phyloP scores from a whole-genome alignment of 2,113 vertebrate species.

The Spheniscus mendiculus region DNA sequence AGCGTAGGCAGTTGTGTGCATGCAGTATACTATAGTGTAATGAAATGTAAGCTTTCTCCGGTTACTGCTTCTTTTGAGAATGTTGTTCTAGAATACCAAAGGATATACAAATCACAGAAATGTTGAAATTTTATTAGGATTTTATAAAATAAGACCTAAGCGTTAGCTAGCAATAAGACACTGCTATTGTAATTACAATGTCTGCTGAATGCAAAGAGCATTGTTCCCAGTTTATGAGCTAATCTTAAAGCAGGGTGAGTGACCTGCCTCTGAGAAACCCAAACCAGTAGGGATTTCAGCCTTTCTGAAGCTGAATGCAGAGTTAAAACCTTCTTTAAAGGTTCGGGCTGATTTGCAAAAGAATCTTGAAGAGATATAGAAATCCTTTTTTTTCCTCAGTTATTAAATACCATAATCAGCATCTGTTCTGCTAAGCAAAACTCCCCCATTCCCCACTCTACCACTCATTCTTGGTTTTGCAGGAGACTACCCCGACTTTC shows the following conservation, averaged over 20 bases:
- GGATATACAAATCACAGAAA: neutral
- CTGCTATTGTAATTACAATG: neutral
- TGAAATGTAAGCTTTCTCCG: neutral
- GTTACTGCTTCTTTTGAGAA: neutral
- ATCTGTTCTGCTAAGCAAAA: neutral
- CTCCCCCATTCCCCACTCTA: neutral
- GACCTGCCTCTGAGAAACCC: neutral
- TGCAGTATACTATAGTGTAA: fast-evolving
- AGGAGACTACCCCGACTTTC: neutral
- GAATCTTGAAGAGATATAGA: neutral
- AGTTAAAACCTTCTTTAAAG: neutral
- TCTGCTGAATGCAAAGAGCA: neutral
- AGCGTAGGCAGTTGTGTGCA: fast-evolving
- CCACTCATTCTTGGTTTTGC: neutral
- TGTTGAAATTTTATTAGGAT: neutral
- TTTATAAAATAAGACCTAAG: neutral
- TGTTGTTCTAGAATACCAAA: neutral
- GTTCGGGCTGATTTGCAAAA: neutral
- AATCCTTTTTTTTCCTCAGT: neutral
- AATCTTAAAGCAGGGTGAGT: neutral
- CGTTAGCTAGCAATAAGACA: neutral
- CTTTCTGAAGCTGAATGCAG: neutral
- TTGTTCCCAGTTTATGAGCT: neutral
- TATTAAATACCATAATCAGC: neutral
- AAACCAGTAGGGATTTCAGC: neutral